Evolutionary conservation across 1,140 invertebrate genomes (phyloP), one percentile per base, ranked within the genome.

Genomic region (Nasonia vitripennis): DNA sequence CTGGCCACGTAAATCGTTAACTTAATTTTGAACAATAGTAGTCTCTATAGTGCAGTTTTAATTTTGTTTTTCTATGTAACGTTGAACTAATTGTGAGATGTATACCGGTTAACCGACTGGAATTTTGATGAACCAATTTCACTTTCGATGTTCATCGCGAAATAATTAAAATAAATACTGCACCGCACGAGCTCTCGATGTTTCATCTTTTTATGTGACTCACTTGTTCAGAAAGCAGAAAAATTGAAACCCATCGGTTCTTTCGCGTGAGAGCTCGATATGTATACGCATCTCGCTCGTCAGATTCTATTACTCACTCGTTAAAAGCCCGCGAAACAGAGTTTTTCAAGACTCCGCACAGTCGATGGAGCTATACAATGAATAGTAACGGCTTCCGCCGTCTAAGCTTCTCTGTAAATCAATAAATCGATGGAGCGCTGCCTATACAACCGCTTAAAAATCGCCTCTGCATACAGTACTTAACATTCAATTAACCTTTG

Each of bases 171-270:
- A 62, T 62, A n/a, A 62, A 62, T 55, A 55, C 51, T 14, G 51
- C 51, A 55, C 5, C 5, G 51, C 4, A 17, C 34, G 34, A 37
- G 34, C 34, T 37, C 51, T 20, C 51, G 51, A 20, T 55, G 51
- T 27, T 71, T 31, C 17, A 45, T 77, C 5, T 77, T 34, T 41
- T 77, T 41, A n/a, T 41, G n/a, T 45, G 77, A 55, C 77, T 83
- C 81, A 77, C 31, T 77, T 83, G 81, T 41, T 37, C 51, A 71
- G 62, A 78, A 51, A 84, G 75, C 75, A 84, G 20, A 62, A 78
- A 83, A 78, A 45, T 78, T 41, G n/a, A 78, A 83, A 83, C 17
- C 73, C 23, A 77, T 68, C 27, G 51, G 41, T 62, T 67, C 12
- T 45, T 10, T n/a, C 37, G 9, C 41, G 23, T 27, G 20, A 41